Evolutionary conservation across 2,888 invertebrate species (phyloP), one percentile per base, ranked within the genome.

Genomic region (Caenorhabditis japonica): DNA sequence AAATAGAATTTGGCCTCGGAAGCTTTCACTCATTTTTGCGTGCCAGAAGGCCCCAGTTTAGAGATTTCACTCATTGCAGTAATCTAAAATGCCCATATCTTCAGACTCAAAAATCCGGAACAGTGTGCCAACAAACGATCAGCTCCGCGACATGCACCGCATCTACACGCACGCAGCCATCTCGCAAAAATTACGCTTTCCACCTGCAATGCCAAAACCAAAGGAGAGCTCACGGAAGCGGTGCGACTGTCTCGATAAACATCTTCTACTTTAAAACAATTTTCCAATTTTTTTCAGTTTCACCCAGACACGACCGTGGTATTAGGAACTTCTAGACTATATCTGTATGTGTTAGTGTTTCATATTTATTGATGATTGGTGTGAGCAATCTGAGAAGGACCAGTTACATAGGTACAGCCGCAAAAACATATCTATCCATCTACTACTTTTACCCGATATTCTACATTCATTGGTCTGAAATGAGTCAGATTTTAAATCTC

Each of bases 231-330:
- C 73, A 46, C 8, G 76, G 76, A 83, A 81, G 59, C 56, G 83
- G 52, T 83, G 83, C 66, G 81, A 80, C 62, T 83, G 83, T 61
- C 72, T 83, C 10, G 77, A 74, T 38, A 81, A 75, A 25, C 82
- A 82, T 58, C 44, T 80, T 5, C 55, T 81, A 25, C 70, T 81
- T 25, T 66, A 73, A 55, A 13, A 39, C 43, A 4, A 17, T 33
- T 30, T 19, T 13, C 4, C 1, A n/a, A n/a, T 30, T 46, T 64
- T 64, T 64, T 64, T 55, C 64, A 64, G 64, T 64, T 64, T 55
- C 64, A 64, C 55, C 55, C 55, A 49, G 5, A 56, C 39, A 17
- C 44, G 33, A 64, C 64, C 64, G 23, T 64, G 64, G 64, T 64
- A 69, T 21, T 60, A 25, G 51, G 2, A 43, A n/a, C n/a, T n/a